phyloP scores from a whole-genome alignment of 2,888 invertebrate species.

The Tetropium fuscum region DNA sequence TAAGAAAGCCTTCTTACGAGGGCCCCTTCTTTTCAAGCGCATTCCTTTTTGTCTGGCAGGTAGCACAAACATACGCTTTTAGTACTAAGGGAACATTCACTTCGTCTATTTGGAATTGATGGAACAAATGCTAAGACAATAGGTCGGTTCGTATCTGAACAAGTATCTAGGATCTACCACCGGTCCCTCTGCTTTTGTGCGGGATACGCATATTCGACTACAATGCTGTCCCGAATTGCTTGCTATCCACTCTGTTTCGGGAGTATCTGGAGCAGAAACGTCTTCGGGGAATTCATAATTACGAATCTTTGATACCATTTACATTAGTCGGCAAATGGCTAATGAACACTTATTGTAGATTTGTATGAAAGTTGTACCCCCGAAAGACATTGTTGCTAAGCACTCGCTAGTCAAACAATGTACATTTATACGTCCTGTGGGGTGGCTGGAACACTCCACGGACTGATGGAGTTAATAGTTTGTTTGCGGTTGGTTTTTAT shows the following conservation, averaged over 20 bases:
- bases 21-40: too few species aligned
- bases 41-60: too few species aligned
- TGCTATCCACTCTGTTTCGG: conserved; percentile 8
- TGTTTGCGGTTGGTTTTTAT: neutral
- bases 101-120: neutral
- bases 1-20: too few species aligned
- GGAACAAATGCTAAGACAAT: conserved; percentile 1
- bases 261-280: conserved; percentile 20
- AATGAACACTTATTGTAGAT: conserved; percentile 19
- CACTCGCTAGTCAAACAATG: neutral
- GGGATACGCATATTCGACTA: neutral
- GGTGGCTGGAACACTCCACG: neutral
- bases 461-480: neutral
- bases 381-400: neutral
- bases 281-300: conserved; percentile 19
- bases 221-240: conserved; percentile 8
- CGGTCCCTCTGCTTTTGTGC: neutral
- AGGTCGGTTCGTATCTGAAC: conserved; percentile 11
- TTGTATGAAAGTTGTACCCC: conserved; percentile 6
- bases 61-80: conserved; percentile 4
- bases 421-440: too few species aligned
- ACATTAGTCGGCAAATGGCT: conserved; percentile 18
- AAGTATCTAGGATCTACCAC: neutral
- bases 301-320: conserved; percentile 20
- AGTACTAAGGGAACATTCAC: neutral